Conservation (phyloP, 1,140 invertebrate genomes). For the Acromyrmex charruanus region DNA sequence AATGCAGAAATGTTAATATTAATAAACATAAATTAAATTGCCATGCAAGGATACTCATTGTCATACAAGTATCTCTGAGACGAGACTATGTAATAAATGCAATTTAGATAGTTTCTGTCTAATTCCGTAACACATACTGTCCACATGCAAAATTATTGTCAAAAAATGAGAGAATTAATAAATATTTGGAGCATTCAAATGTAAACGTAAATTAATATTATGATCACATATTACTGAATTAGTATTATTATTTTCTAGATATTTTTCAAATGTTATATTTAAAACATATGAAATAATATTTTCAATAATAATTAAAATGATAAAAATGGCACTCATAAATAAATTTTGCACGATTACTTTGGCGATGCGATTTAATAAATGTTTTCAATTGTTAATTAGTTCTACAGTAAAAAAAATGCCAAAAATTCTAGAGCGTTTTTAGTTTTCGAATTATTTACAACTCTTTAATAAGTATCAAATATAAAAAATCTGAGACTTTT, state of each 20-base stretch:
- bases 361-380: background rate
- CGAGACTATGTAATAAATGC: background rate
- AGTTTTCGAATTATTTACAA: background rate
- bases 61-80: background rate
- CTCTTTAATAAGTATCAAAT: background rate
- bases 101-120: constrained; percentile 1
- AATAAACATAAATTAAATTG: constrained; percentile 15
- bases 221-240: background rate
- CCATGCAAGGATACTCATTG: background rate
- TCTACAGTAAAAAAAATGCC: background rate
- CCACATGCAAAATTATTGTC: constrained; percentile 10
- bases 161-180: background rate
- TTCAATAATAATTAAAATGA: background rate
- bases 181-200: background rate
- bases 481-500: background rate
- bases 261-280: background rate
- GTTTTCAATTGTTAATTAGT: background rate
- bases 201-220: constrained; percentile 9
- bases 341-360: background rate
- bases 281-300: background rate
- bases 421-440: background rate
- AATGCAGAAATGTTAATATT: background rate
- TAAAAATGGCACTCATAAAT: background rate
- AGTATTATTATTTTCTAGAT: constrained; percentile 7
- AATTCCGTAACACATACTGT: constrained; percentile 6